Evolutionary conservation across 2,888 invertebrate species (phyloP).

Genomic region (Homarus gammarus): DNA sequence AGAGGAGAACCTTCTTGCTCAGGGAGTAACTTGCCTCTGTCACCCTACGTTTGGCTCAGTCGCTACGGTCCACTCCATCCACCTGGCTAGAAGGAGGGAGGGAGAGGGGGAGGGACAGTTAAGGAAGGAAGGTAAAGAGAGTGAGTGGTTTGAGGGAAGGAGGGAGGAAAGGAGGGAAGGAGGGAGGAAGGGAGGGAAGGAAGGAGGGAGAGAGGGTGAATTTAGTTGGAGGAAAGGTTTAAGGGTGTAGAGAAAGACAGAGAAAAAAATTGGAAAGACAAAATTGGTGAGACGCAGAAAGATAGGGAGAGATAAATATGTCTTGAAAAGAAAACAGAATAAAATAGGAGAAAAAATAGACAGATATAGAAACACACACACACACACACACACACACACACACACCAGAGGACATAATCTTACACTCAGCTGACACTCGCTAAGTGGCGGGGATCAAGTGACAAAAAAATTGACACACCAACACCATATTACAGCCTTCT

Average conservation of each 20-base stretch:
- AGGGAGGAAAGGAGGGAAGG: background rate
- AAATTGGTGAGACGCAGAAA: background rate
- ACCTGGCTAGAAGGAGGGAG: background rate
- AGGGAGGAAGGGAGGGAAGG: background rate
- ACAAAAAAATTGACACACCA: too few relatives aligned
- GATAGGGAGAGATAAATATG: background rate
- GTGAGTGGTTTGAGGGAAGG: background rate
- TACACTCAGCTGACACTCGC: background rate
- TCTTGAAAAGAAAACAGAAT: background rate
- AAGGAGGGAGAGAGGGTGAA: background rate
- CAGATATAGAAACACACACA: background rate
- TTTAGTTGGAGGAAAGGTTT: background rate
- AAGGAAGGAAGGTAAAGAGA: background rate
- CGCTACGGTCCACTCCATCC: too few relatives aligned
- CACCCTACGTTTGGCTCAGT: too few relatives aligned
- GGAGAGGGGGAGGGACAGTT: background rate
- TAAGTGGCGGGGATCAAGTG: background rate
- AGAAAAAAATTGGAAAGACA: too few relatives aligned
- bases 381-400: too few relatives aligned
- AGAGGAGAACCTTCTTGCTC: background rate
- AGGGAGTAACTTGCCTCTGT: too few relatives aligned
- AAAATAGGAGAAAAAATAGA: too few relatives aligned
- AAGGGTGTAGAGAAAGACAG: background rate
- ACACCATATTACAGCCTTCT: background rate
- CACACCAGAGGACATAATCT: background rate